Base-by-base conservation (phyloP, 1,140 invertebrate genomes). In the Metaphire vulgaris region DNA sequence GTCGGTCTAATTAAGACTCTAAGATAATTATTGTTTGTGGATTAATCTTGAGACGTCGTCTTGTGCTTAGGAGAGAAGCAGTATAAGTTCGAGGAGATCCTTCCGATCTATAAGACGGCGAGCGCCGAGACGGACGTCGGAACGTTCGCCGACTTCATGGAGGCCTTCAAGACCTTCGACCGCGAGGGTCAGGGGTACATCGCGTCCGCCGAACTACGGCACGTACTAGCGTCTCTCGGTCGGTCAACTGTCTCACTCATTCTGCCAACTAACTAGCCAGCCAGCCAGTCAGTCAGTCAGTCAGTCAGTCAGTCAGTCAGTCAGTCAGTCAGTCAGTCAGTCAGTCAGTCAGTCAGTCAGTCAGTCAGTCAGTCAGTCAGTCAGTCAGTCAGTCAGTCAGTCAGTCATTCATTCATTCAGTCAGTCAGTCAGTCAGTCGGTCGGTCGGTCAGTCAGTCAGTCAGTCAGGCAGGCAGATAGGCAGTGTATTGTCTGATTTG, bases 111-210 rank as follows among this genome's bases (percentile, higher is more conserved):
- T 91, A 91, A 92, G 86, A 93, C 96, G 87, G 91, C 93, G 80
- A 94, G 95, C 88, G 96, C 97, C 88, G 94, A 97, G 87, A 98
- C 98, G 89, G 97, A 99, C 84, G 92, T 93, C 83, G 97, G 97
- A 79, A 92, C 93, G 84, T 98, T 93, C 87, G 97, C 98, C 85
- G 97, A 99, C 89, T 99, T 99, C 90, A 90, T 98, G 84, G 97
- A 99, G 89, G 98, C 96, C 89, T 90, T 99, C 88, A 99, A 99
- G 88, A 91, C 98, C 83, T 99, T 98, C 90, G 97, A 99, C 90
- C 97, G 99, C 88, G 90, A 91, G 85, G 97, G 98, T 87, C 95
- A 99, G 82, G 97, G 97, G 81, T 92, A 90, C 83, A 98, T 99
- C 92, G 91, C 98, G 84, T 90, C 90, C 82, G 97, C 95, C 89